Evolutionary conservation across 35 echinoderm and acorn worm genomes (phyloP), one percentile per base, ranked within the genome.

Genomic region (Anneissia japonica): DNA sequence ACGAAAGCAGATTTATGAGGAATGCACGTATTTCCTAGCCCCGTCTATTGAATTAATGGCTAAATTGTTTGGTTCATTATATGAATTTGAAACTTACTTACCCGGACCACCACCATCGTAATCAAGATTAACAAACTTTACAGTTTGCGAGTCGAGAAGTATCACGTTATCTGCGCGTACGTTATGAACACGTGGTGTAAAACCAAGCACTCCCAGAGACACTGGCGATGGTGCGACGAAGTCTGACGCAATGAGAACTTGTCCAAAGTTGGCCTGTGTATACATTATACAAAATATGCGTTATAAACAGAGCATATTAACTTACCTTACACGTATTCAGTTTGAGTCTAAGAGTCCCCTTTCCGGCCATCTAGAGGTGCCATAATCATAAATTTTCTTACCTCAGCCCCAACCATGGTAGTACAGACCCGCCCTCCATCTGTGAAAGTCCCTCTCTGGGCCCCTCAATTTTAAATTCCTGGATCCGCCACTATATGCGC

Each of bases 81-180:
- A 4, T 43, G 40, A 6, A 6, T 43, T 43, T 43, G 40, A 14
- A 43, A 43, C 36, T 39, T 39, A 55, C 80, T 94, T 87, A 97
- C 94, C 88, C 91, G 95, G 91, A 72, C 95, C 95, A 19, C 14
- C 5, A 0, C 95, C 95, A 75, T 97, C 91, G 56, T 97, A 97
- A 28, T 37, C 37, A 19, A 97, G 78, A 34, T 97, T 91, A 17
- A 64, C 55, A 38, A 97, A 82, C 77, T 77, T 32, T 29, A 97
- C 26, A 31, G 85, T 88, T 72, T 85, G 90, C 29, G 84, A 28
- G 46, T 97, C 85, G 23, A 86, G 72, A 38, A 97, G 78, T 0
- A 86, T 88, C 0, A 93, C 91, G 34, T 55, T 46, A 36, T 81
- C 74, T 17, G 91, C 95, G 1, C 85, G 35, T 4, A 87, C 81